Percentiles rank a stretch among this genome's conserved stretches.
phyloP scores from a whole-genome alignment of 2,797 vertebrate species.

The Allenopithecus nigroviridis region DNA sequence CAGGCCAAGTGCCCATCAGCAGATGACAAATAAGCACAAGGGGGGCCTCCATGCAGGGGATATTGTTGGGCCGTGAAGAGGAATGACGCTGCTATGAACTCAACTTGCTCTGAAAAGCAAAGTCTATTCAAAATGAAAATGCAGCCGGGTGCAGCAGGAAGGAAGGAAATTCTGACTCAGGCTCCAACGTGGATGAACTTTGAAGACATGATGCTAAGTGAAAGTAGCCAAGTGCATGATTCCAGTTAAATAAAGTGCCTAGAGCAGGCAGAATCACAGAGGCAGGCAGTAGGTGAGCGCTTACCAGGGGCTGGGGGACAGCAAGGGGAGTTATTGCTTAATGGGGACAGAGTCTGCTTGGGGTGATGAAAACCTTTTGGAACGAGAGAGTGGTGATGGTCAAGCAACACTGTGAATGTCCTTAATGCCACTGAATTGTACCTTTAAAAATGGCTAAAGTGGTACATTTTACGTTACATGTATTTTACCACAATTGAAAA shows the following conservation, averaged over 20 bases:
- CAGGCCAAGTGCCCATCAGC: neutral
- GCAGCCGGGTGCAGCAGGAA: accelerated
- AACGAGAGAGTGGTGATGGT: neutral
- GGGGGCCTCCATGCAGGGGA: accelerated
- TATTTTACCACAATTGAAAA: neutral
- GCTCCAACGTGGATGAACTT: accelerated
- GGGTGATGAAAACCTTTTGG: neutral
- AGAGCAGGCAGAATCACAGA: no score
- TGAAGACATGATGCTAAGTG: accelerated
- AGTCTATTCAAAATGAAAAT: neutral
- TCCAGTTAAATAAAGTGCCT: neutral
- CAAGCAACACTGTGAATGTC: neutral
- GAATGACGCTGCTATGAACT: neutral
- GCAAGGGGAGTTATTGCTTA: neutral
- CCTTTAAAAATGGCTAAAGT: neutral
- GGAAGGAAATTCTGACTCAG: neutral
- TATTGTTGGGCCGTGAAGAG: accelerated
- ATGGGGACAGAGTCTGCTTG: neutral
- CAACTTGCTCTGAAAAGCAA: neutral
- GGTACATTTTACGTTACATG: neutral
- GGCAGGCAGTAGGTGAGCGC: no score
- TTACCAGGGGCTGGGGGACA: neutral
- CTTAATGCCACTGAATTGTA: no score
- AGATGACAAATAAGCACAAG: accelerated
- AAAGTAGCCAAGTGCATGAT: neutral